phyloP scores from a whole-genome alignment of 2,888 invertebrate genomes.

The Crematogaster levior region DNA sequence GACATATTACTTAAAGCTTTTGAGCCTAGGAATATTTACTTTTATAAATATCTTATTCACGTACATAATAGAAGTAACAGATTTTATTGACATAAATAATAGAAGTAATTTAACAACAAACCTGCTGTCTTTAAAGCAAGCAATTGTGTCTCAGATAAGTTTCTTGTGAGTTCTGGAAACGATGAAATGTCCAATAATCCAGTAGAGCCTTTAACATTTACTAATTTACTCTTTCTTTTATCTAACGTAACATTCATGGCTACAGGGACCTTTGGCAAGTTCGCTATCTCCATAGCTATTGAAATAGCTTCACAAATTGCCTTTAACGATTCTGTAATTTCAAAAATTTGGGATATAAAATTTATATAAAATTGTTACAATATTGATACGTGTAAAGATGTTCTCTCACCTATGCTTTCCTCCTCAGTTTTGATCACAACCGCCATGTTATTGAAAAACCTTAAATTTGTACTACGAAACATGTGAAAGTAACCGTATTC shows the following conservation, averaged over 20 bases:
- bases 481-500: constrained; percentile 95
- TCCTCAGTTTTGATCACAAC: constrained; percentile 95
- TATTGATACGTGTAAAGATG: constrained; percentile 16
- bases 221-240: constrained; percentile 89
- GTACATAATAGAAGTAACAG: background rate
- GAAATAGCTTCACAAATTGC: constrained; percentile 95
- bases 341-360: constrained; percentile 15
- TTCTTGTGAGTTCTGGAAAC: constrained; percentile 90
- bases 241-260: constrained; percentile 90
- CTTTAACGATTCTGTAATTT: constrained; percentile 92
- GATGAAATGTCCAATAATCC: constrained; percentile 89
- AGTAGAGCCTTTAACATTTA: constrained; percentile 86
- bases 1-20: constrained; percentile 95
- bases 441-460: constrained; percentile 99
- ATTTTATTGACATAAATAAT: background rate
- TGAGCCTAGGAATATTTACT: constrained; percentile 87
- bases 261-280: constrained; percentile 89
- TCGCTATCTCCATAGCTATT: constrained; percentile 92
- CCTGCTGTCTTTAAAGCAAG: constrained; percentile 92
- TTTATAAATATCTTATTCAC: constrained; percentile 5
- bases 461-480: constrained; percentile 95
- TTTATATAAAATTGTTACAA: background rate
- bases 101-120: constrained; percentile 78
- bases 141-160: constrained; percentile 96
- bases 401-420: constrained; percentile 91